phyloP scores from a whole-genome alignment of 2,113 vertebrate genomes.

The Colossoma macropomum region DNA sequence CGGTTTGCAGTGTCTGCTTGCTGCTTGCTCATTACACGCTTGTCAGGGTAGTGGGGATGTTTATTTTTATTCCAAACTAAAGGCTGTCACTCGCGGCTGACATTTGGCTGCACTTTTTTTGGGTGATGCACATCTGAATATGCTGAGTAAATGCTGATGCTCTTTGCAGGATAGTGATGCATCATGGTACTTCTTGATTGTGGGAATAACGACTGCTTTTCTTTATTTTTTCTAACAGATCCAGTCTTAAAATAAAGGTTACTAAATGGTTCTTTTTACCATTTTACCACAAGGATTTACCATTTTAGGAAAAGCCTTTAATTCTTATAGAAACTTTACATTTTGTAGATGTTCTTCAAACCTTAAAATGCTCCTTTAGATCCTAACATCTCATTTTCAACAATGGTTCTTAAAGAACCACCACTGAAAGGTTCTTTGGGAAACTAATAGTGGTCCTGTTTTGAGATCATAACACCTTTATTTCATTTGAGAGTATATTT shows the following conservation, averaged over 20 bases:
- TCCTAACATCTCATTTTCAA: too few species aligned
- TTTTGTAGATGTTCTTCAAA: too few species aligned
- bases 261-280: neutral
- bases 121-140: neutral
- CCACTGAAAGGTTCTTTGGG: too few species aligned
- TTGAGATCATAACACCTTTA: too few species aligned
- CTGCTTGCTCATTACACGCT: conserved; percentile 40
- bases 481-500: too few species aligned
- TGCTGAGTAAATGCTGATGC: neutral
- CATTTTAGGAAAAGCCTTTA: neutral
- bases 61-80: conserved; percentile 21
- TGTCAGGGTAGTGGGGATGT: conserved; percentile 21
- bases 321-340: too few species aligned
- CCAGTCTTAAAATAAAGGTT: too few species aligned
- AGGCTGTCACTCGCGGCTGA: conserved; percentile 33
- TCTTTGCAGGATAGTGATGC: neutral
- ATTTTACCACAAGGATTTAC: too few species aligned
- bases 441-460: too few species aligned
- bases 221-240: too few species aligned
- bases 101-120: conserved; percentile 16
- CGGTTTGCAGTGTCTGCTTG: conserved; percentile 16
- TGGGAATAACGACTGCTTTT: neutral
- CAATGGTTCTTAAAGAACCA: too few species aligned
- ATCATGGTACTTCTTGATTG: neutral
- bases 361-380: too few species aligned